phyloP scores from a whole-genome alignment of 2,888 invertebrate species.

The Hipparchia semele region DNA sequence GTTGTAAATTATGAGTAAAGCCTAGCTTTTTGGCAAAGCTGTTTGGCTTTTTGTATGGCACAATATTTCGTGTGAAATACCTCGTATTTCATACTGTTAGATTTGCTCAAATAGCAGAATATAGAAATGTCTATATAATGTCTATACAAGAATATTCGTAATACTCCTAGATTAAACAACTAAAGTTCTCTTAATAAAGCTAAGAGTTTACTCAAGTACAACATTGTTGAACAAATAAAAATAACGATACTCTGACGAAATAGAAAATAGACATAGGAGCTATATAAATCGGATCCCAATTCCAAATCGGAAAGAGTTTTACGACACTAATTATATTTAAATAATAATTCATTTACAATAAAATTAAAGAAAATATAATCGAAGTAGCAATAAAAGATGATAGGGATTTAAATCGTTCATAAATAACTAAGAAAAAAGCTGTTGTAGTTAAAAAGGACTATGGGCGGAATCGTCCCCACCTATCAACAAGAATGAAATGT shows the following conservation, averaged over 20 bases:
- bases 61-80: slow-evolving; percentile 1
- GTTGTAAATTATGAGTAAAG: slow-evolving; percentile 14
- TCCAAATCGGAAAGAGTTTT: too few relatives aligned
- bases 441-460: too few relatives aligned
- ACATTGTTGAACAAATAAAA: not conserved
- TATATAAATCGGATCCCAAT: not conserved
- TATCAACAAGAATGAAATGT: too few relatives aligned
- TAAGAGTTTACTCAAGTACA: not conserved
- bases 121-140: not conserved
- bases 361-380: too few relatives aligned
- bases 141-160: not conserved
- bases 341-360: too few relatives aligned
- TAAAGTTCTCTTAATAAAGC: not conserved
- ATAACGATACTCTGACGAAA: not conserved
- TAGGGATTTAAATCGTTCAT: too few relatives aligned
- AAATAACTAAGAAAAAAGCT: too few relatives aligned
- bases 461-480: too few relatives aligned
- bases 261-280: not conserved
- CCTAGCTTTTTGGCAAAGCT: slow-evolving; percentile 23
- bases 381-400: too few relatives aligned
- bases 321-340: too few relatives aligned
- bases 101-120: not conserved
- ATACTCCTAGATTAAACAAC: not conserved
- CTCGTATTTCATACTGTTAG: not conserved
- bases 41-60: slow-evolving; percentile 9